Conservation (phyloP, 2,113 vertebrate genomes). For the Ammodytes dubius region DNA sequence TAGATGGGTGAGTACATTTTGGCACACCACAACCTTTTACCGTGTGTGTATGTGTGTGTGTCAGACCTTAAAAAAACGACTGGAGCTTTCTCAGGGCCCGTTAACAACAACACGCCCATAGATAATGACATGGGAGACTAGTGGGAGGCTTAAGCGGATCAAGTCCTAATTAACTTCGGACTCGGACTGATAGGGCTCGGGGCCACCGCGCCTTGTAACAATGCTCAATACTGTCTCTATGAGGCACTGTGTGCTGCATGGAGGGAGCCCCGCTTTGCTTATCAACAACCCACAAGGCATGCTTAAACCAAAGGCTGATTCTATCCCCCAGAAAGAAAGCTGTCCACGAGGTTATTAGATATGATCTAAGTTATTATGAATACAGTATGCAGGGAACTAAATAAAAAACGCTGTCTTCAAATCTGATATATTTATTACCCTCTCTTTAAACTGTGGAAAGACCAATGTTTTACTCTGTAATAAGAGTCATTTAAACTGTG, state of each 20-base stretch:
- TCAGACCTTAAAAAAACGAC: conserved; percentile 44
- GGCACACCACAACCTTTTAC: conserved; percentile 12
- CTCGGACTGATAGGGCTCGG: conserved; percentile 63
- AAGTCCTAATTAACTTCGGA: conserved; percentile 79
- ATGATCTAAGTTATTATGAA: not conserved
- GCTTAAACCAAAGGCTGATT: not conserved
- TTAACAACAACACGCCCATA: conserved; percentile 55
- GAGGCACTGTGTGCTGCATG: conserved; percentile 17
- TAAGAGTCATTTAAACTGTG: not conserved
- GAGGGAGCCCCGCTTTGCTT: not conserved
- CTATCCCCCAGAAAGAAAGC: not conserved
- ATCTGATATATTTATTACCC: too few species aligned
- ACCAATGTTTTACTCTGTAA: not conserved
- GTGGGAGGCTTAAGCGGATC: conserved; percentile 76
- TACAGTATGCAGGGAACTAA: not conserved
- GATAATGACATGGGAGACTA: conserved; percentile 70
- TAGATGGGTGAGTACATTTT: conserved; percentile 19
- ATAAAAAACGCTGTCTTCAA: not conserved
- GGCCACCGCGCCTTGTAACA: conserved; percentile 44
- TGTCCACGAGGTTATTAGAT: not conserved
- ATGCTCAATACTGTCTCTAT: conserved; percentile 65
- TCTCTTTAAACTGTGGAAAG: not conserved
- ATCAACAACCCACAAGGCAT: conserved; percentile 7
- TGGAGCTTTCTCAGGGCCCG: conserved; percentile 35
- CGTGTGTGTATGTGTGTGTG: not conserved